Conservation (phyloP, 2,888 invertebrate genomes). For the Capitulum mitella region DNA sequence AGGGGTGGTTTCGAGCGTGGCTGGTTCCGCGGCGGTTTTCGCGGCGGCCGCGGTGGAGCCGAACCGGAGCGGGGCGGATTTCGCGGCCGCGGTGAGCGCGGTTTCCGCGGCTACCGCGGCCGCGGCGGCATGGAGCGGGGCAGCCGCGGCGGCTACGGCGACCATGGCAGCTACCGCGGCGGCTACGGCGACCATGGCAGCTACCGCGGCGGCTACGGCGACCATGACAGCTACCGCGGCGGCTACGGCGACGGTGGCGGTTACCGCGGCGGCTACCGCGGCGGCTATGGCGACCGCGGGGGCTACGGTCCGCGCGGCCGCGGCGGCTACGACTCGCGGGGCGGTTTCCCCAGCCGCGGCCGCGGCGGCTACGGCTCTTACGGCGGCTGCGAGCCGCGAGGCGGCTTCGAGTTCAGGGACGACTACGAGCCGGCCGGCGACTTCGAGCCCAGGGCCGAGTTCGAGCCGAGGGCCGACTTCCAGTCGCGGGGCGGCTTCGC, state of each 20-base stretch:
- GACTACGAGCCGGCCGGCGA: not conserved
- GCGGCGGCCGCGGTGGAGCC: not conserved
- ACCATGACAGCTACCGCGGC: not conserved
- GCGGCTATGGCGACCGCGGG: not conserved
- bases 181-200: too few relatives aligned
- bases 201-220: not conserved
- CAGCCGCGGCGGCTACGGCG: not conserved
- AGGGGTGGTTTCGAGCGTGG: not conserved
- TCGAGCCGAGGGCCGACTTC: too few relatives aligned
- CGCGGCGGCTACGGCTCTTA: not conserved
- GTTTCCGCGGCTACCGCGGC: not conserved
- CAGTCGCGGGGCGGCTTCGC: not conserved
- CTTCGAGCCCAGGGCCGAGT: not conserved
- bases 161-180: not conserved
- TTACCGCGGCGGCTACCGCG: not conserved
- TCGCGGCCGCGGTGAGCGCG: not conserved
- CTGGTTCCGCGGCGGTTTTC: not conserved
- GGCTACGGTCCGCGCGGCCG: conserved; percentile 10
- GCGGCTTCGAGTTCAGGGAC: not conserved
- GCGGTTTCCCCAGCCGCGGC: not conserved
- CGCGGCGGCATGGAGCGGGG: not conserved
- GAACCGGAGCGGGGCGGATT: not conserved
- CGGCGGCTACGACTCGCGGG: not conserved
- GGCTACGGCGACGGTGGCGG: not conserved
- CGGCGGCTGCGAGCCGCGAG: not conserved